Conservation (phyloP, 2,797 vertebrate genomes). For the Lepus oiostolus region DNA sequence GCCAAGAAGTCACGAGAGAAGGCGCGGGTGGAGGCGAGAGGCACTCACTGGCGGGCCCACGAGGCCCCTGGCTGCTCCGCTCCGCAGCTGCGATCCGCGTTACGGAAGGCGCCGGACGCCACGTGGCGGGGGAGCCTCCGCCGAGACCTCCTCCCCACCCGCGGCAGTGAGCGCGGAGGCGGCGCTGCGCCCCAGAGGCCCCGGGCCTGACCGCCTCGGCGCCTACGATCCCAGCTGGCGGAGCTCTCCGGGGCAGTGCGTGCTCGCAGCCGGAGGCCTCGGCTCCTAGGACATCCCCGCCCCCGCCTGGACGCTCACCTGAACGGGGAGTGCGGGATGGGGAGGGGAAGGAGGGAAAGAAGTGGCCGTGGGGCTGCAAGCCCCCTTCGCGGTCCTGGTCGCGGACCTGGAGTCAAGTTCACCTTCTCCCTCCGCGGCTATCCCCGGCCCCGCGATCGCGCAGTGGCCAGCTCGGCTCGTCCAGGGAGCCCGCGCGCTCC, state of each 20-base stretch:
- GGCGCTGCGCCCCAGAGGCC: neutral
- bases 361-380: neutral
- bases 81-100: neutral
- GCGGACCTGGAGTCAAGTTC: neutral
- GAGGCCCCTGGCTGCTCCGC: neutral
- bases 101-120: neutral
- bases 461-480: neutral
- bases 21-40: neutral
- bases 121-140: conserved; percentile 28
- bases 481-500: neutral
- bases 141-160: neutral
- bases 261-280: neutral
- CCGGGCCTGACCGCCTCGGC: neutral
- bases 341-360: neutral
- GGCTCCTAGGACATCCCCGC: neutral
- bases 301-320: neutral
- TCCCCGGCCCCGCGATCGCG: neutral
- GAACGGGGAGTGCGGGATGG: neutral
- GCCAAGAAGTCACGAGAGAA: neutral
- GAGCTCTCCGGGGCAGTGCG: neutral
- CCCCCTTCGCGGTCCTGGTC: neutral
- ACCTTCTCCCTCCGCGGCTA: neutral
- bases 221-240: neutral
- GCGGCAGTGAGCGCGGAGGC: neutral
- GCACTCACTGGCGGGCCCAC: neutral